Conservation (phyloP, 2,113 vertebrate genomes). For the Zapornia atra region DNA sequence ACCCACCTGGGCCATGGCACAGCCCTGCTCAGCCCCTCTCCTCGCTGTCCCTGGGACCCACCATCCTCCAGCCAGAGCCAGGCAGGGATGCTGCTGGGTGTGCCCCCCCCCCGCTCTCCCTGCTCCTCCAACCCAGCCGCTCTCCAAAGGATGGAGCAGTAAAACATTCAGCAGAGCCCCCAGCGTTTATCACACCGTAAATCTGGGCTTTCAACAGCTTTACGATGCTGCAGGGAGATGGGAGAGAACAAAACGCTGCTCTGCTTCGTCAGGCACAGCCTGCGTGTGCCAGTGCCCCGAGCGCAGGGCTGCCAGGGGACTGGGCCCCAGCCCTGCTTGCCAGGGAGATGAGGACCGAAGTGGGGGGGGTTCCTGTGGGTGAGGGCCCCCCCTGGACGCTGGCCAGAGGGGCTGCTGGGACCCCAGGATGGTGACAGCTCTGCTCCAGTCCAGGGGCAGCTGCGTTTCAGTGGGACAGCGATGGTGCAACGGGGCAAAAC, state of each 20-base stretch:
- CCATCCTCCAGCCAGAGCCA: neutral
- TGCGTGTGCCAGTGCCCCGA: constrained; percentile 26
- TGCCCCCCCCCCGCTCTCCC: neutral
- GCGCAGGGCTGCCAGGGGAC: neutral
- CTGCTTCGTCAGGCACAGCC: neutral
- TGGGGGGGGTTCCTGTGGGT: neutral
- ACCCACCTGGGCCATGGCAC: neutral
- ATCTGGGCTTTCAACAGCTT: constrained; percentile 62
- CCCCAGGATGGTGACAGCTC: neutral
- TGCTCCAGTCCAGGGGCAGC: neutral
- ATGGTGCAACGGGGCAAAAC: neutral
- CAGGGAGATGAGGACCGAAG: neutral
- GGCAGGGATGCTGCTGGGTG: neutral
- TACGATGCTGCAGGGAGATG: constrained; percentile 1
- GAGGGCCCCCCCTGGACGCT: fast-evolving
- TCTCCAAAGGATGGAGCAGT: constrained; percentile 39
- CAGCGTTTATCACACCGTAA: constrained; percentile 59
- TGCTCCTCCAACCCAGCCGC: neutral
- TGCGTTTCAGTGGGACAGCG: fast-evolving
- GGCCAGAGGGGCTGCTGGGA: neutral
- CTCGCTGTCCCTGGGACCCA: fast-evolving
- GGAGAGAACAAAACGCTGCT: constrained; percentile 52
- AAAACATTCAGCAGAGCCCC: constrained; percentile 52
- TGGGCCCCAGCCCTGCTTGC: fast-evolving
- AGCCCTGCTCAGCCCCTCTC: neutral